These are phyloP conservation scores for Chelonus insularis DNA, from an alignment of 1,140 invertebrate species.

Conservation along the genomic window DNA sequence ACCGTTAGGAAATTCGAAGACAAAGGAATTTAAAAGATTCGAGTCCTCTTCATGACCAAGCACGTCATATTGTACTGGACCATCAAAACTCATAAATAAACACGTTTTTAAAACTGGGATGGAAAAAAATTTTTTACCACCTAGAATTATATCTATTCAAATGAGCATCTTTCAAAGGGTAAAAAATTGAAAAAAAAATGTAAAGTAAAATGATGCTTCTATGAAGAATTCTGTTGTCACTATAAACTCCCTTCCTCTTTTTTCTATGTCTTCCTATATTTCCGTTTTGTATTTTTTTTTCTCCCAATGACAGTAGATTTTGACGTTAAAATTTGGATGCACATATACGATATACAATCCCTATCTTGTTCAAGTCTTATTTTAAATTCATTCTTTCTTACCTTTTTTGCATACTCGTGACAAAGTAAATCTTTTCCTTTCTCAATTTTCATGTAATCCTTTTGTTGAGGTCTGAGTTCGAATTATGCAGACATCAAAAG, in stretches of 20 bases:
- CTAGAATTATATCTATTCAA: slow-evolving; percentile 46
- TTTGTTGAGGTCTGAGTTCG: no score
- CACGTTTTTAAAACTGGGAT: slow-evolving; percentile 3
- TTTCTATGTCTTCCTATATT: neutral
- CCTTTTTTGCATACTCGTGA: no score
- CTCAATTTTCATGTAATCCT: neutral
- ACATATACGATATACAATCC: neutral
- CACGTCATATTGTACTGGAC: slow-evolving; percentile 19
- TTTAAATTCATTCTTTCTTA: slow-evolving; percentile 11
- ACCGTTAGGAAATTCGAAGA: slow-evolving; percentile 17
- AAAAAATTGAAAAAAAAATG: slow-evolving; percentile 4
- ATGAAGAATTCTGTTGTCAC: slow-evolving; percentile 2
- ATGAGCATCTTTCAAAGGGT: slow-evolving; percentile 37
- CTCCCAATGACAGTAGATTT: neutral
- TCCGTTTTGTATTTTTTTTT: slow-evolving; percentile 38
- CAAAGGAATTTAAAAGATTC: slow-evolving; percentile 16
- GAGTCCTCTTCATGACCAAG: slow-evolving; percentile 14
- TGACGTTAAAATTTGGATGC: neutral
- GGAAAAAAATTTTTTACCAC: slow-evolving; percentile 22
- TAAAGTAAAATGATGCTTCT: neutral
- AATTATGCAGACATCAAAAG: no score
- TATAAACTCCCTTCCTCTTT: slow-evolving; percentile 10
- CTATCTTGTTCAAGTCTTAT: neutral
- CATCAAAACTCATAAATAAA: slow-evolving; percentile 18
- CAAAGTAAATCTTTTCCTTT: slow-evolving; percentile 38